These are phyloP conservation scores for Mola mola DNA, from an alignment of 2,113 vertebrate genomes.

Conservation along the genomic window DNA sequence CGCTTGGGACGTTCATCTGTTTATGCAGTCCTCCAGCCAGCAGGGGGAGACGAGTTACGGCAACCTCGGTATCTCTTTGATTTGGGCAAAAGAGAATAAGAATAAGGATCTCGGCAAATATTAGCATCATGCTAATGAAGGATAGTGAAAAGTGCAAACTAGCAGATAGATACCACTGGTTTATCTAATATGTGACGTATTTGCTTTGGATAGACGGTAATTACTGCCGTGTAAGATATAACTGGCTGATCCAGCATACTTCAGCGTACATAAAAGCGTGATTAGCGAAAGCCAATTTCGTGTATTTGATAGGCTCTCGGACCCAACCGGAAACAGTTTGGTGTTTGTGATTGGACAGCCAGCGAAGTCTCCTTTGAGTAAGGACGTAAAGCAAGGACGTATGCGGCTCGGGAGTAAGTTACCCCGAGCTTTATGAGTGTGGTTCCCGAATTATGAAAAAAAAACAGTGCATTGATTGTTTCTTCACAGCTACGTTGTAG, in stretches of 20 bases:
- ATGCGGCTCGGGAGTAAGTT: slow-evolving; percentile 48
- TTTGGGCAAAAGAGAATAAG: slow-evolving; percentile 22
- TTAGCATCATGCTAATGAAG: not conserved
- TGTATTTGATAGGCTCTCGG: slow-evolving; percentile 20
- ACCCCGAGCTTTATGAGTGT: not conserved
- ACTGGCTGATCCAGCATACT: not conserved
- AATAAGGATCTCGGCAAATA: not conserved
- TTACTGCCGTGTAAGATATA: not conserved
- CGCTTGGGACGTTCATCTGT: no score
- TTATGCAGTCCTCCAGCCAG: slow-evolving; percentile 33
- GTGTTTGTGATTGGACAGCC: slow-evolving; percentile 40
- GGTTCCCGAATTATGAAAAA: not conserved
- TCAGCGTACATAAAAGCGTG: slow-evolving; percentile 19
- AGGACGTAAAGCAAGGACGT: slow-evolving; percentile 31
- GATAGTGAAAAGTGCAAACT: not conserved
- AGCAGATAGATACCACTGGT: not conserved
- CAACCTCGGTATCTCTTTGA: not conserved
- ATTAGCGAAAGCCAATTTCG: not conserved
- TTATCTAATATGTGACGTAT: not conserved
- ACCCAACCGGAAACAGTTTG: fast-evolving
- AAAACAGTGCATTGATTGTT: not conserved
- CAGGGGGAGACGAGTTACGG: slow-evolving; percentile 23
- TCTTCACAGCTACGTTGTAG: not conserved
- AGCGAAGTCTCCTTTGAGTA: not conserved
- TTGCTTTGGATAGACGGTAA: not conserved